phyloP scores from a whole-genome alignment of 2,113 vertebrate genomes.

The Xenopus laevis region DNA sequence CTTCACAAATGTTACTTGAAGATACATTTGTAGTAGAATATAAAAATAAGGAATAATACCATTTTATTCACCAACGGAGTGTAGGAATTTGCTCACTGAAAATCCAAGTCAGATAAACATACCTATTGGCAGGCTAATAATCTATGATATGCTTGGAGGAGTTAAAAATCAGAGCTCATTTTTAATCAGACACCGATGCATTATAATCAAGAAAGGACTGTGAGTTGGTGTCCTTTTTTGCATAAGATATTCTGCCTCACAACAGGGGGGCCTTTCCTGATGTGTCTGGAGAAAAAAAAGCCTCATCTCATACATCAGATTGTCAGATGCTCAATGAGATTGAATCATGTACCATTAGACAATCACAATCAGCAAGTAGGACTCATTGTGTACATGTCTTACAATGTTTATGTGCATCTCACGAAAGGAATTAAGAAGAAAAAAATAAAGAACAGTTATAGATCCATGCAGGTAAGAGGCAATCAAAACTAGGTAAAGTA shows the following conservation, averaged over 20 bases:
- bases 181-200: slow-evolving; percentile 57
- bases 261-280: slow-evolving; percentile 68
- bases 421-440: not conserved
- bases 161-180: slow-evolving; percentile 43
- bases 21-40: no score
- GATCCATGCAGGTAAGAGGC: not conserved
- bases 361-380: slow-evolving; percentile 63
- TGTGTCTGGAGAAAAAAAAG: slow-evolving; percentile 67
- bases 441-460: slow-evolving; percentile 19
- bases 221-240: slow-evolving; percentile 68
- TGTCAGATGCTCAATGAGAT: slow-evolving; percentile 72
- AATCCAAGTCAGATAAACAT: slow-evolving; percentile 4
- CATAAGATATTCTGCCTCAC: slow-evolving; percentile 73
- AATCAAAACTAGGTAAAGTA: not conserved
- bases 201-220: slow-evolving; percentile 58
- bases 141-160: slow-evolving; percentile 19
- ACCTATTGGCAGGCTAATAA: slow-evolving; percentile 15
- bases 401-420: slow-evolving; percentile 54
- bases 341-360: slow-evolving; percentile 62
- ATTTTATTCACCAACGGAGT: no score
- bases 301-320: slow-evolving; percentile 64
- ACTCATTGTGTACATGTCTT: slow-evolving; percentile 61
- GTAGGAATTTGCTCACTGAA: no score
- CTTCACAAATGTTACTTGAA: no score
- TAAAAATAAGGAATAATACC: no score